Percentiles rank a stretch among this genome's conserved stretches.
phyloP scores from a whole-genome alignment of 2,888 invertebrate genomes.

The Platerodrilus igneus region DNA sequence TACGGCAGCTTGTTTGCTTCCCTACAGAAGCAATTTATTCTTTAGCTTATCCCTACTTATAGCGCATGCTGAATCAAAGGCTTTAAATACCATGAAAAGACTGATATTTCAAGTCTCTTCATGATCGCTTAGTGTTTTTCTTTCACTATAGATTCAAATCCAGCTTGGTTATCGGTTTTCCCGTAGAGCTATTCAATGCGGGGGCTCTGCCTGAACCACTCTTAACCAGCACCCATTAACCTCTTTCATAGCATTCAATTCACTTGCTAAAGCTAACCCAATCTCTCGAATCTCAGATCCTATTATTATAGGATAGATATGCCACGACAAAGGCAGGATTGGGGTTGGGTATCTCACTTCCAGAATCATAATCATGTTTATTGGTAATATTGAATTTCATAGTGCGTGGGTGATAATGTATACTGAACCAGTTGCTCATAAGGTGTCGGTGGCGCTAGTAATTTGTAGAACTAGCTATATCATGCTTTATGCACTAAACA shows the following conservation, averaged over 20 bases:
- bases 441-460: no score
- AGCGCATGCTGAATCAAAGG: conserved; percentile 14
- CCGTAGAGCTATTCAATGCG: conserved; percentile 27
- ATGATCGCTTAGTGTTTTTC: conserved; percentile 23
- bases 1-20: no score
- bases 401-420: no score
- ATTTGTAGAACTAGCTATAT: no score
- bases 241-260: conserved; percentile 35
- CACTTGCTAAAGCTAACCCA: conserved; percentile 35
- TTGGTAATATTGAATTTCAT: conserved; percentile 13
- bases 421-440: no score
- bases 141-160: conserved; percentile 20
- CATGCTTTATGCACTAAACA: no score
- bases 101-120: conserved; percentile 17
- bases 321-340: conserved; percentile 35
- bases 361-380: conserved; percentile 23
- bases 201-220: conserved; percentile 21
- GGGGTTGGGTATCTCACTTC: conserved; percentile 33
- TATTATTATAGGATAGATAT: conserved; percentile 36
- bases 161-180: conserved; percentile 28
- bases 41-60: conserved; percentile 12
- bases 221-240: conserved; percentile 30
- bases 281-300: conserved; percentile 36
- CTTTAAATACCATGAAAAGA: conserved; percentile 21
- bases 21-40: conserved; percentile 12